These are phyloP conservation scores for Amblyteles armatorius DNA, from an alignment of 2,888 invertebrate species.

Conservation along the genomic window DNA sequence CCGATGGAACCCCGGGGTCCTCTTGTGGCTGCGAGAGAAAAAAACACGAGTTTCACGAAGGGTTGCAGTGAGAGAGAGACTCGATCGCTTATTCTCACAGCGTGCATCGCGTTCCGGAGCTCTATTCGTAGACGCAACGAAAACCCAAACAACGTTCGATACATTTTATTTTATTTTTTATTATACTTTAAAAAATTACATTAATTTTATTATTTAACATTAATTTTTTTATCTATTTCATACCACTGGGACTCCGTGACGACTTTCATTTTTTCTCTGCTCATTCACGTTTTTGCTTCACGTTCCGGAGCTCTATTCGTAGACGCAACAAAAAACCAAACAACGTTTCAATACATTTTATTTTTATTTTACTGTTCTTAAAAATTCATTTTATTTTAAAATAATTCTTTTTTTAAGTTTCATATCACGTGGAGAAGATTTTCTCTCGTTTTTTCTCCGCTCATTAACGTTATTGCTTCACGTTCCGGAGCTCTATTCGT, in stretches of 20 bases:
- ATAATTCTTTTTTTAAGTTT: no score
- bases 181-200: no score
- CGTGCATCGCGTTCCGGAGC: constrained; percentile 54
- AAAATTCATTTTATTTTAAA: no score
- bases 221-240: no score
- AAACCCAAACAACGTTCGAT: constrained; percentile 14
- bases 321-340: constrained; percentile 33
- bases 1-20: constrained; percentile 62
- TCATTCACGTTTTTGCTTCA: constrained; percentile 18
- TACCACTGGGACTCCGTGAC: no score
- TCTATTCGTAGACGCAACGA: constrained; percentile 40
- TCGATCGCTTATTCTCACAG: constrained; percentile 68
- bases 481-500: no score
- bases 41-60: constrained; percentile 19
- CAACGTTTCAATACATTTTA: constrained; percentile 42
- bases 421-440: no score
- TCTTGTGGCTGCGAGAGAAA: constrained; percentile 52
- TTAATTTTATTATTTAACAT: no score
- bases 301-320: constrained; percentile 41
- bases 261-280: no score
- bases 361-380: background rate
- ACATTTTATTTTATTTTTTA: no score
- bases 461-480: constrained; percentile 2
- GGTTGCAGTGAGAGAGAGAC: constrained; percentile 47
- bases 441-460: no score